Conservation (phyloP, 92 coral and sea anemone species). For the Scolanthus callimorphus region DNA sequence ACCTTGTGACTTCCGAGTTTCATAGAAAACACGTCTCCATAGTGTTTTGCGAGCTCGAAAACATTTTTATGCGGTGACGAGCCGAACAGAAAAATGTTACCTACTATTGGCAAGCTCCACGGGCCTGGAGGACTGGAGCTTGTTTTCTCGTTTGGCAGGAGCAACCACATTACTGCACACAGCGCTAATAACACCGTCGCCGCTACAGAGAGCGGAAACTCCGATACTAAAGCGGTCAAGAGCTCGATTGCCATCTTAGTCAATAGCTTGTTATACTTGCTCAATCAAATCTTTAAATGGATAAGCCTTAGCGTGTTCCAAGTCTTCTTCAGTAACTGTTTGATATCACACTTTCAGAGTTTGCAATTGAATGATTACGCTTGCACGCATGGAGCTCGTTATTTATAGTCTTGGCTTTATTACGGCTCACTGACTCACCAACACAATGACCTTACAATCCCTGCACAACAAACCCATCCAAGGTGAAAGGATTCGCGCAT, state of each 20-base stretch:
- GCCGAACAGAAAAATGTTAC: constrained; percentile 90
- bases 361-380: too few relatives aligned
- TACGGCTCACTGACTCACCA: too few relatives aligned
- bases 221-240: not conserved
- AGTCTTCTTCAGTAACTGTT: too few relatives aligned
- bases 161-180: not conserved
- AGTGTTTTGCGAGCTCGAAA: constrained; percentile 75
- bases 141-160: constrained; percentile 4
- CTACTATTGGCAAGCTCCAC: constrained; percentile 84
- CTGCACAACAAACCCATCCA: too few relatives aligned
- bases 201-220: not conserved
- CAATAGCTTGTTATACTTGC: not conserved
- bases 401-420: too few relatives aligned
- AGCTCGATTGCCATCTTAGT: not conserved
- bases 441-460: too few relatives aligned
- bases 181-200: constrained; percentile 9
- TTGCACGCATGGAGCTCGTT: too few relatives aligned
- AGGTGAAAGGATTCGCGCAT: too few relatives aligned
- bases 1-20: constrained; percentile 86
- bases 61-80: constrained; percentile 88
- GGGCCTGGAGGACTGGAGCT: constrained; percentile 83
- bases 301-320: not conserved
- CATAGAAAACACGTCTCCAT: constrained; percentile 89
- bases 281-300: not conserved
- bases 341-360: too few relatives aligned